phyloP scores from a whole-genome alignment of 1,140 invertebrate species.

The Bombus turneri region DNA sequence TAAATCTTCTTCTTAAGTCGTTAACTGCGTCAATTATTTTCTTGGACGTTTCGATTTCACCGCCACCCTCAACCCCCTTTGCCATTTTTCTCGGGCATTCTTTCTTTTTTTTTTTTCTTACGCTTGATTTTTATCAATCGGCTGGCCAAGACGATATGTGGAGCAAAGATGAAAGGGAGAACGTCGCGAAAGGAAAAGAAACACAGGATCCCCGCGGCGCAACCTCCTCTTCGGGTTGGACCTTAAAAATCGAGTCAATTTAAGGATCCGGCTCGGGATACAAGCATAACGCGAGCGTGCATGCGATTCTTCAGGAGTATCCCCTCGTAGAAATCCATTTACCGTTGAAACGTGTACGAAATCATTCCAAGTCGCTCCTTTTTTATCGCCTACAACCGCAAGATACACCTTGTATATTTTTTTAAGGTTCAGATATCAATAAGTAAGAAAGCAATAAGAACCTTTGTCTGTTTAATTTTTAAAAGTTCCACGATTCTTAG shows the following conservation, averaged over 20 bases:
- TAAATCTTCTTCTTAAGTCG: neutral
- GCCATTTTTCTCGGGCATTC: slow-evolving; percentile 36
- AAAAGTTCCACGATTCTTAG: neutral
- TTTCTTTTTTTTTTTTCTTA: neutral
- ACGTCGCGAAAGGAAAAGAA: slow-evolving; percentile 63
- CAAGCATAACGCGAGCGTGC: slow-evolving; percentile 57
- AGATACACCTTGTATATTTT: neutral
- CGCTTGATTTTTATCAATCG: slow-evolving; percentile 63
- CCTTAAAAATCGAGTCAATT: slow-evolving; percentile 72
- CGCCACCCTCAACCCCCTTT: neutral
- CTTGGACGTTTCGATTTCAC: slow-evolving; percentile 32
- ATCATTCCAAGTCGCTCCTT: slow-evolving; percentile 55
- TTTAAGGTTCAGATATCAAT: neutral
- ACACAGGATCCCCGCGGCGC: slow-evolving; percentile 68
- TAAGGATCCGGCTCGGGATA: slow-evolving; percentile 63
- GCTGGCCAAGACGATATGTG: slow-evolving; percentile 53
- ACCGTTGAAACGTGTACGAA: slow-evolving; percentile 51
- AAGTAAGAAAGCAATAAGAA: neutral
- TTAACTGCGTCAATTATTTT: slow-evolving; percentile 32
- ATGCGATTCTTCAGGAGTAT: slow-evolving; percentile 62
- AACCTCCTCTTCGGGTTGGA: slow-evolving; percentile 49
- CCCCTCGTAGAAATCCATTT: slow-evolving; percentile 62
- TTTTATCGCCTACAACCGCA: slow-evolving; percentile 4
- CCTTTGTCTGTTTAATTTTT: neutral
- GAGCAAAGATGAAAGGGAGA: slow-evolving; percentile 68